Base-by-base conservation (phyloP, 2,113 vertebrate genomes). In the Mesembrinibis cayennensis region DNA sequence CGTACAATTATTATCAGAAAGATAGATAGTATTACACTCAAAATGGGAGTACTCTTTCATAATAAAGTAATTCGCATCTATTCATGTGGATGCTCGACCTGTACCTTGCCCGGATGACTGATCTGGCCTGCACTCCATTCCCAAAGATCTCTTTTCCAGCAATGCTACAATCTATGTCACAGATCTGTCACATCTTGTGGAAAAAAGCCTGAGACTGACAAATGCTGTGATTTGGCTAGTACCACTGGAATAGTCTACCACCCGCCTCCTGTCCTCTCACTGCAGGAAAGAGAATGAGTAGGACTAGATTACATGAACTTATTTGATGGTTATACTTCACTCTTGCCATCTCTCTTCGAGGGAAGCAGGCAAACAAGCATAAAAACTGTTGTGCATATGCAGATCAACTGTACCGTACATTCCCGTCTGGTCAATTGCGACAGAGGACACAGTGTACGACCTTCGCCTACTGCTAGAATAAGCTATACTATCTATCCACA, bases 311-410 rank as follows among this genome's bases (percentile, higher is more conserved):
- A 87, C 19, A 15, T 40, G 3, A 81, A 67, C 3, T 89, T 67
- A 71, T 63, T 56, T 82, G 69, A 84, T 30, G 30, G 27, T 63
- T 82, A 56, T 13, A 56, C 30, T 71, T 52, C 72, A 50, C 40
- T 85, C 36, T n/a, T 58, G 52, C 21, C 47, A 70, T 4, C 25
- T 42, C 63, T 82, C 82, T 87, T 80, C 1, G 0, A 69, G 66
- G 90, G 72, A 79, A 90, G 66, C 87, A 85, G 13, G 52, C 58
- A 93, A 94, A 93, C 85, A 93, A 96, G 69, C 70, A 91, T 16
- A 79, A 72, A 79, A 72, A 96, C 66, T 49, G 53, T 67, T 65
- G 87, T 52, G 45, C 36, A 32, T 14, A 40, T 30, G 56, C 71
- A 87, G 81, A 94, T 88, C 58, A 91, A 53, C 91, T 53, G 89